Base-by-base conservation (phyloP, 1,140 invertebrate genomes). In the Drosophila saltans region DNA sequence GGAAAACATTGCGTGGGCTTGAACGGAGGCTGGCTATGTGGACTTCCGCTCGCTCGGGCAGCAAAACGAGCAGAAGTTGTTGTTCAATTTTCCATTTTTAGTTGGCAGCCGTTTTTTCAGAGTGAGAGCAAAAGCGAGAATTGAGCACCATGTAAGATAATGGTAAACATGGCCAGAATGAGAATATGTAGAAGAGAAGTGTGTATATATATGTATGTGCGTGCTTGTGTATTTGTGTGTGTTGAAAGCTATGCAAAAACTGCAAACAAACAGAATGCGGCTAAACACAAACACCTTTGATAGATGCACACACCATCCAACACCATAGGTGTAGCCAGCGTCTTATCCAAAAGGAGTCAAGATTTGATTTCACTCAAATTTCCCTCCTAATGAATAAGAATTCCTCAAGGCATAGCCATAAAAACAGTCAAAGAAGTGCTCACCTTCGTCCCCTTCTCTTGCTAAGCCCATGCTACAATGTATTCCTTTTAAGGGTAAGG, bases 41-140 rank as follows among this genome's bases (percentile, higher is more conserved):
- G 41, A 39, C 85, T 89, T 89, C 84, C 84, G 85, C 84, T 84
- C 85, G 80, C 78, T 89, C 84, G 75, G 85, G 85, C 84, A 89
- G 80, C 81, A 89, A 89, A 89, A 83, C 84, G 84, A 89, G 84
- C 84, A 90, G 84, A 89, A 89, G 85, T 89, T 89, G 84, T 75
- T 88, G 84, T 89, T 89, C 84, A 88, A 88, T 88, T 88, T 88
- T 82, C 84, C 84, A 89, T 88, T 88, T 88, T 88, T 83, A 88
- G 84, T 89, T 82, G 71, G 64, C 79, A 79, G 75, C 63, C 66
- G 61, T 41, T 70, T 56, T 66, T 66, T 72, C 56, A 57, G 69
- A 41, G 28, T 56, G 62, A 59, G 36, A 26, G 60, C 39, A 24
- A 60, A 48, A 61, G 75, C 36, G 56, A 28, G 41, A 30, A 59